These are phyloP conservation scores for Gila orcuttii DNA, from an alignment of 2,113 vertebrate genomes.

Conservation along the genomic window DNA sequence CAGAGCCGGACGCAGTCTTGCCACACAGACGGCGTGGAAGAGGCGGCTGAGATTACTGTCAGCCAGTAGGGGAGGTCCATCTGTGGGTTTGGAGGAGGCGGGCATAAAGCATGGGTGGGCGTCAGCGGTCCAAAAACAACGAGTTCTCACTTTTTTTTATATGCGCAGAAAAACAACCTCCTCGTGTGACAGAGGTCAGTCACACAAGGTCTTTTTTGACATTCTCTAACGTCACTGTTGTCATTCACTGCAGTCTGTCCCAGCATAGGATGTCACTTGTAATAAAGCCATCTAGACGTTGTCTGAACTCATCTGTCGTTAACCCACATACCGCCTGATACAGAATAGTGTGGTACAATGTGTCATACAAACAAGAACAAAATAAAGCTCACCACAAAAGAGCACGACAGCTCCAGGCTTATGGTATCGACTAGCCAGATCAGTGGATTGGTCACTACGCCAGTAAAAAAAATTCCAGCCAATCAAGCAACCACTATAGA, in stretches of 20 bases:
- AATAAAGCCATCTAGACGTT: background rate
- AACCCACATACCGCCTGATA: conserved; percentile 8
- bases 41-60: conserved; percentile 5
- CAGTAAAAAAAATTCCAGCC: conserved; percentile 2
- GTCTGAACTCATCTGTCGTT: conserved; percentile 2
- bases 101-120: background rate
- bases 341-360: background rate
- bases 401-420: conserved; percentile 26
- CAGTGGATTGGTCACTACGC: background rate
- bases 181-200: conserved; percentile 13
- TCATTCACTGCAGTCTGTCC: background rate
- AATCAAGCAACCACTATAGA: background rate
- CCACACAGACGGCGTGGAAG: background rate
- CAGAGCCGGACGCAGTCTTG: conserved; percentile 1
- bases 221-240: conserved; percentile 19
- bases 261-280: conserved; percentile 20
- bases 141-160: background rate
- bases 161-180: conserved; percentile 19
- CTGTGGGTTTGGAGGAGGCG: background rate
- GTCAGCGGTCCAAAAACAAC: background rate
- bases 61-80: background rate
- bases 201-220: conserved; percentile 7
- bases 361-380: conserved; percentile 15
- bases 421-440: conserved; percentile 28
- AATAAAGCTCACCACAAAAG: background rate